Evolutionary conservation across 2,113 vertebrate genomes (phyloP).

Genomic region (Tapirus terrestris): DNA sequence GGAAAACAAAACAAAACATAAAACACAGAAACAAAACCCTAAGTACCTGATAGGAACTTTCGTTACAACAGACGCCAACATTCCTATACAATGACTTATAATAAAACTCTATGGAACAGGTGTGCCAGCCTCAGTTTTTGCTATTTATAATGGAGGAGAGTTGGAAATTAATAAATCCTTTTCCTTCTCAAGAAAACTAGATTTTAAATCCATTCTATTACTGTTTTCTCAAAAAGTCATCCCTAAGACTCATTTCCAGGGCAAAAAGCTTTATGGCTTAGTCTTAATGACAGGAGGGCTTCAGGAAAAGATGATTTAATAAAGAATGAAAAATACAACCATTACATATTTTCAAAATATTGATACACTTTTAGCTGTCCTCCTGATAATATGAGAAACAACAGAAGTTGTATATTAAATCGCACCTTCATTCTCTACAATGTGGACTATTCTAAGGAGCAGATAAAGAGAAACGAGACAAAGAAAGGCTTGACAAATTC

Average conservation of each 20-base stretch:
- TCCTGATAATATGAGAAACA: neutral
- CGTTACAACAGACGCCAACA: neutral
- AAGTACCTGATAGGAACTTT: neutral
- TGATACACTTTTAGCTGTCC: neutral
- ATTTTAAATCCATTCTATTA: slow-evolving; percentile 9
- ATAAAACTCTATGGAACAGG: slow-evolving; percentile 29
- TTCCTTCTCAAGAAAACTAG: neutral
- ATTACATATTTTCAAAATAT: neutral
- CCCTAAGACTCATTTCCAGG: neutral
- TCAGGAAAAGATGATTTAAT: neutral
- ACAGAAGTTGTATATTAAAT: neutral
- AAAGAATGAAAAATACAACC: neutral
- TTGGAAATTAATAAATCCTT: slow-evolving; percentile 12
- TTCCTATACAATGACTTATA: slow-evolving; percentile 9
- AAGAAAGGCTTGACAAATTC: neutral
- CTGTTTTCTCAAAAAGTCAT: neutral
- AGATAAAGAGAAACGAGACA: neutral
- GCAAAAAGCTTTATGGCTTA: neutral
- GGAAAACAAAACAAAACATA: neutral
- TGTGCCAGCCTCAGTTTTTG: neutral
- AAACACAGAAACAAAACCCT: neutral
- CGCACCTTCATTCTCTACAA: neutral
- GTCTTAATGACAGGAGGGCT: neutral
- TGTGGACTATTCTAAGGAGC: neutral
- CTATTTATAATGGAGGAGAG: neutral